These are phyloP conservation scores for Drosophila busckii DNA, from an alignment of 1,140 invertebrate species.

Conservation along the genomic window DNA sequence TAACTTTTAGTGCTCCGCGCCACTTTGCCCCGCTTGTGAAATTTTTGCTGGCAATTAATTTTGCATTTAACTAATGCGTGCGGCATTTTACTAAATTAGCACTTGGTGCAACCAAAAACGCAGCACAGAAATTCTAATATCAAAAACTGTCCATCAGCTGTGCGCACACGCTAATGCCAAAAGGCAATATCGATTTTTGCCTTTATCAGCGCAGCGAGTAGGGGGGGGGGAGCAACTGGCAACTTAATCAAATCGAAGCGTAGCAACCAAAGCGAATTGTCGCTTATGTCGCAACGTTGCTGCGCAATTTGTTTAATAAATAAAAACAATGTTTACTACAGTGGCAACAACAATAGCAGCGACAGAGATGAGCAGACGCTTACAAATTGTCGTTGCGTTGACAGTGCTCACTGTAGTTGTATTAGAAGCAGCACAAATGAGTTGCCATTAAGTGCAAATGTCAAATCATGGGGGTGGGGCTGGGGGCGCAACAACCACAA, in stretches of 20 bases:
- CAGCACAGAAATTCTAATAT: slow-evolving; percentile 60
- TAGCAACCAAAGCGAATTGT: slow-evolving; percentile 44
- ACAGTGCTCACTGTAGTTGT: slow-evolving; percentile 19
- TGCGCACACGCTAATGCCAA: slow-evolving; percentile 29
- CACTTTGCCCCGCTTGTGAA: too few species aligned
- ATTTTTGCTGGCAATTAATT: slow-evolving; percentile 58
- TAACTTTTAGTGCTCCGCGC: too few species aligned
- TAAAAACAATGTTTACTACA: slow-evolving; percentile 28
- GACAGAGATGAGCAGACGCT: too few species aligned
- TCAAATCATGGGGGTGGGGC: slow-evolving; percentile 12
- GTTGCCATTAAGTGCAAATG: slow-evolving; percentile 29
- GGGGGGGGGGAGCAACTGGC: slow-evolving; percentile 12
- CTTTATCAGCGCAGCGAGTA: too few species aligned
- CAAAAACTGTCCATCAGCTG: slow-evolving; percentile 57
- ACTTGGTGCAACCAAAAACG: slow-evolving; percentile 26
- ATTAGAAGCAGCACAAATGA: slow-evolving; percentile 24
- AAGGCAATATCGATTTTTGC: slow-evolving; percentile 64
- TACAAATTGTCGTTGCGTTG: neutral
- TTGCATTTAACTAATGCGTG: slow-evolving; percentile 66
- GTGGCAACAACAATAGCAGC: slow-evolving; percentile 1
- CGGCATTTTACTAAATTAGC: slow-evolving; percentile 45
- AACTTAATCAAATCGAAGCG: slow-evolving; percentile 60
- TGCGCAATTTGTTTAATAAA: slow-evolving; percentile 49
- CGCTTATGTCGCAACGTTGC: slow-evolving; percentile 32
- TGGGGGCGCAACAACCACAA: too few species aligned